These are phyloP conservation scores for Anoplophora glabripennis DNA, from an alignment of 1,140 invertebrate species.

Conservation along the genomic window DNA sequence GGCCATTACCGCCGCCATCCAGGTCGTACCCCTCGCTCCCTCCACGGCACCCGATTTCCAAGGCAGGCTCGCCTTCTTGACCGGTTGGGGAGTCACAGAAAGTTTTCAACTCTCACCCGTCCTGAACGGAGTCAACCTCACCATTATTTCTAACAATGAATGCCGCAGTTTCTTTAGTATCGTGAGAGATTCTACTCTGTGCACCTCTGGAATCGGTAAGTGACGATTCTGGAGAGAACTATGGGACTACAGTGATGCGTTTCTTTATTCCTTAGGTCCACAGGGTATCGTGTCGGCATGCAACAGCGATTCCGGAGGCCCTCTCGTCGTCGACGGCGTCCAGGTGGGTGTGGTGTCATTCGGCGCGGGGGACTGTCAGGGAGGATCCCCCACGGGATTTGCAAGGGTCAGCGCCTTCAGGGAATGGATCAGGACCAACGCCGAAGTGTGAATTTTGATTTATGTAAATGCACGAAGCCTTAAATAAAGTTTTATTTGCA, in stretches of 20 bases:
- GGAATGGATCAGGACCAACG: slow-evolving; percentile 13
- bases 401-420: slow-evolving; percentile 27
- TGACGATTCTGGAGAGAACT: too few relatives aligned
- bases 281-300: slow-evolving; percentile 6
- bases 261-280: too few relatives aligned
- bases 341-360: slow-evolving; percentile 24
- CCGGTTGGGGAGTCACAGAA: too few relatives aligned
- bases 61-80: too few relatives aligned
- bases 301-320: slow-evolving; percentile 21
- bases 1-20: too few relatives aligned
- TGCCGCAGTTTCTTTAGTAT: background rate
- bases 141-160: background rate
- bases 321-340: slow-evolving; percentile 14
- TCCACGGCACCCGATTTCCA: too few relatives aligned
- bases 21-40: too few relatives aligned
- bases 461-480: too few relatives aligned
- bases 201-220: slow-evolving; percentile 16
- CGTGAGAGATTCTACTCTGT: slow-evolving; percentile 11
- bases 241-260: too few relatives aligned
- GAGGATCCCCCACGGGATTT: slow-evolving; percentile 16
- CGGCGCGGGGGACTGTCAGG: background rate
- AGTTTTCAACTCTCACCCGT: too few relatives aligned
- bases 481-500: too few relatives aligned
- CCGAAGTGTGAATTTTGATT: background rate
- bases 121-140: too few relatives aligned